These are phyloP conservation scores for Campylomormyrus numenius DNA, from an alignment of 2,113 vertebrate species.

Conservation along the genomic window DNA sequence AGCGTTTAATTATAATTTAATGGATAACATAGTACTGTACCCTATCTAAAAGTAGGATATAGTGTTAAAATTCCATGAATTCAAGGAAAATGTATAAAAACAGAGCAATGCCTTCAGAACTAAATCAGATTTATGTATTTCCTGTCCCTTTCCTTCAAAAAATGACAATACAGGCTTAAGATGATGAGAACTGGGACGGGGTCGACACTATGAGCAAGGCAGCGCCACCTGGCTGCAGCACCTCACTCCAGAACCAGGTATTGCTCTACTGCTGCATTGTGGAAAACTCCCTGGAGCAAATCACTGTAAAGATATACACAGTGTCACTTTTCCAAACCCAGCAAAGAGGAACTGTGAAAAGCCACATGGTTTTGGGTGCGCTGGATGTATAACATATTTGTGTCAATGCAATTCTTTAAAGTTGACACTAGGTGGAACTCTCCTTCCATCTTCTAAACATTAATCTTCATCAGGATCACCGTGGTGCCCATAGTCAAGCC, in stretches of 20 bases:
- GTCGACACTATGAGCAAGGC: background rate
- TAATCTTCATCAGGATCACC: background rate
- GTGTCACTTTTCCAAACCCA: constrained; percentile 26
- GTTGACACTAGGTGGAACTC: constrained; percentile 18
- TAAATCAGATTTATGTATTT: background rate
- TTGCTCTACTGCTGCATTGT: constrained; percentile 25
- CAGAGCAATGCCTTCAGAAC: background rate
- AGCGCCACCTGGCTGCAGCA: background rate
- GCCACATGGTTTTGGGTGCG: constrained; percentile 37
- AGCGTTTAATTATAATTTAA: background rate
- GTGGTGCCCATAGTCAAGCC: background rate
- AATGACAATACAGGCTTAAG: background rate
- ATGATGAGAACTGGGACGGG: background rate
- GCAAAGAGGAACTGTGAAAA: constrained; percentile 37
- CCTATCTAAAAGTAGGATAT: background rate
- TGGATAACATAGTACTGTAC: background rate
- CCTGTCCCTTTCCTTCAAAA: background rate
- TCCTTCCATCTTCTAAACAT: background rate
- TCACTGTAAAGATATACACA: constrained; percentile 27
- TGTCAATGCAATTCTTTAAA: constrained; percentile 34
- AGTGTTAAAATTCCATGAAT: background rate
- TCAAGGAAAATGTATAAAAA: background rate
- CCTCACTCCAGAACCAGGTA: constrained; percentile 9
- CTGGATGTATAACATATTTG: constrained; percentile 31
- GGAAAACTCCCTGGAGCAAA: constrained; percentile 29